phyloP scores from a whole-genome alignment of 2,888 invertebrate genomes.

The Aphodius sticticus region DNA sequence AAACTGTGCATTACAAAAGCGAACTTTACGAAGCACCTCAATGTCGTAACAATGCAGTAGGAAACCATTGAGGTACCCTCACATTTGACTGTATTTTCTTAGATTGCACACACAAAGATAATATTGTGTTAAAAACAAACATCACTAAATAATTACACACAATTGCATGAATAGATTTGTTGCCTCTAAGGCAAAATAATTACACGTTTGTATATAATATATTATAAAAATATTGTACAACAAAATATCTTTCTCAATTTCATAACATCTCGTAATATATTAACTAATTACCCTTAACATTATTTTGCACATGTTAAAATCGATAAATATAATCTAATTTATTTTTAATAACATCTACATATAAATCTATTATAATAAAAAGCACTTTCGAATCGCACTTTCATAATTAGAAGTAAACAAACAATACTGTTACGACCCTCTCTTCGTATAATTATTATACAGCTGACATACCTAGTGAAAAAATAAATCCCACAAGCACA shows the following conservation, averaged over 20 bases:
- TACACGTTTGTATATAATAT: conserved; percentile 9
- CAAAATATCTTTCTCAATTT: conserved; percentile 31
- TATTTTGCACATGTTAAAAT: not conserved
- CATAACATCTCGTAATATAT: conserved; percentile 23
- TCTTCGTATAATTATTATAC: not conserved
- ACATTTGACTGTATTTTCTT: not conserved
- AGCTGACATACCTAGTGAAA: not conserved
- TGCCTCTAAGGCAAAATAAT: conserved; percentile 31
- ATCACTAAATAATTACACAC: conserved; percentile 31
- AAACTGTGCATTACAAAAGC: not conserved
- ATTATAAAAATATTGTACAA: conserved; percentile 33
- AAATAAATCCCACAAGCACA: not conserved
- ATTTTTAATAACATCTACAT: not conserved
- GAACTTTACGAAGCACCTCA: not conserved
- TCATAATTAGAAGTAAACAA: not conserved
- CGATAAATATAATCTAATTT: not conserved
- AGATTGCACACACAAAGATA: conserved; percentile 26
- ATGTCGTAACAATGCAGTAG: not conserved
- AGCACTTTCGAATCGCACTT: not conserved
- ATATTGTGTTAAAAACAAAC: conserved; percentile 30
- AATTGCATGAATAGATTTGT: conserved; percentile 31
- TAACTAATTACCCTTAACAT: conserved; percentile 14
- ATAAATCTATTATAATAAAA: not conserved
- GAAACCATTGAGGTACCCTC: not conserved
- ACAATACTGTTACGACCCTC: not conserved